phyloP scores from a whole-genome alignment of 2,888 invertebrate species.

The Hoplodrina blanda region DNA sequence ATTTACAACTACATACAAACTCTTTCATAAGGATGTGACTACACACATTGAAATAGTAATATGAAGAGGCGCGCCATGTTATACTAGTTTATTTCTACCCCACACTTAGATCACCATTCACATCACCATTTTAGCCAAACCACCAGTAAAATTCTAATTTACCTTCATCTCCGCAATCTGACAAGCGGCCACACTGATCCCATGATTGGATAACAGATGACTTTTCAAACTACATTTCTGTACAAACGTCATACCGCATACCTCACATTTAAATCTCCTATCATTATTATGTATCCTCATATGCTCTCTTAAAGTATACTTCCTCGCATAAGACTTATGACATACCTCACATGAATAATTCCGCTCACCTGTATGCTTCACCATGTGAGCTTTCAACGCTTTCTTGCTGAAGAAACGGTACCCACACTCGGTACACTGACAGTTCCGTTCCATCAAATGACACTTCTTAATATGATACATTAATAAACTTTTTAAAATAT shows the following conservation, averaged over 20 bases:
- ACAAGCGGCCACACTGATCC: constrained; percentile 80
- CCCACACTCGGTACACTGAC: constrained; percentile 88
- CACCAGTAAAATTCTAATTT: constrained; percentile 1
- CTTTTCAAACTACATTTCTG: constrained; percentile 85
- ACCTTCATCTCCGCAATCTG: constrained; percentile 69
- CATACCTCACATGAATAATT: constrained; percentile 83
- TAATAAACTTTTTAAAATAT: constrained; percentile 79
- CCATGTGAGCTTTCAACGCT: constrained; percentile 80
- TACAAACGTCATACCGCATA: constrained; percentile 79
- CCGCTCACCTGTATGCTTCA: constrained; percentile 70
- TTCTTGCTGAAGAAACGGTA: constrained; percentile 89
- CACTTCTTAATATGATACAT: constrained; percentile 85
- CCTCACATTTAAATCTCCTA: constrained; percentile 80
- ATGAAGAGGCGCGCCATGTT: too few relatives aligned
- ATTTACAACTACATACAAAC: too few relatives aligned
- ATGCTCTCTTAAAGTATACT: constrained; percentile 83
- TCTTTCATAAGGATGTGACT: too few relatives aligned
- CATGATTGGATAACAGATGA: constrained; percentile 83
- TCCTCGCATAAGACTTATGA: constrained; percentile 69
- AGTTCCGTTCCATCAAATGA: constrained; percentile 87
- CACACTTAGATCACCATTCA: too few relatives aligned
- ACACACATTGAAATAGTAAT: too few relatives aligned
- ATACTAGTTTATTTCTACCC: too few relatives aligned
- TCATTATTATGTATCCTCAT: constrained; percentile 86
- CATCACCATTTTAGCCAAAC: too few relatives aligned